phyloP scores from a whole-genome alignment of 2,888 invertebrate species.

The Chaetogeoica ovagalla region DNA sequence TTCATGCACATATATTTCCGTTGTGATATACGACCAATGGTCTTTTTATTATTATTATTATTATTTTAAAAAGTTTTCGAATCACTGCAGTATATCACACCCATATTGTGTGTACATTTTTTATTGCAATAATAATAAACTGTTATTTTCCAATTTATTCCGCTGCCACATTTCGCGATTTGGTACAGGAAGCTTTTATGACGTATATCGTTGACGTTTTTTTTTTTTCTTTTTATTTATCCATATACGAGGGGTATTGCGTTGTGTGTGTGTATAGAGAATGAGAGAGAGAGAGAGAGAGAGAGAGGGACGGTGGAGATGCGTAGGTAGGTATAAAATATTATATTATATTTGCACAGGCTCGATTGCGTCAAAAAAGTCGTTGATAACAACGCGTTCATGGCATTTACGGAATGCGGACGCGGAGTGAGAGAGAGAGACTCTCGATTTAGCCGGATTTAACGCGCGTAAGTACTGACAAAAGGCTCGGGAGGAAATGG shows the following conservation, averaged over 20 bases:
- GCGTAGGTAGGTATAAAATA: background rate
- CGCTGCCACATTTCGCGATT: background rate
- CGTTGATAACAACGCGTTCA: background rate
- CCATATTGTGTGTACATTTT: background rate
- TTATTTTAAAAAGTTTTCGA: too few species aligned
- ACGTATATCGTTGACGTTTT: background rate
- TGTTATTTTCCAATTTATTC: conserved; percentile 20
- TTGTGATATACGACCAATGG: too few species aligned
- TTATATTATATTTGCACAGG: background rate
- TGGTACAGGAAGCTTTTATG: background rate
- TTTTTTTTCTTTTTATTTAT: background rate
- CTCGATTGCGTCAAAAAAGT: conserved; percentile 24
- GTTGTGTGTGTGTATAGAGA: background rate
- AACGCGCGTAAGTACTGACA: conserved; percentile 32
- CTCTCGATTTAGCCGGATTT: conserved; percentile 38
- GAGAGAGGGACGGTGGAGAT: background rate
- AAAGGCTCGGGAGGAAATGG: conserved; percentile 19
- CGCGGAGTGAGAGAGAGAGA: too few species aligned
- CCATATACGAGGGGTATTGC: background rate
- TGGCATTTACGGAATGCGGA: background rate
- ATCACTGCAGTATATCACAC: too few species aligned
- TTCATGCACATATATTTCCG: too few species aligned
- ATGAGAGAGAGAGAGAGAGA: background rate
- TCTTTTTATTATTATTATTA: too few species aligned
- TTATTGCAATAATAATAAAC: too few species aligned